Evolutionary conservation across 1,140 invertebrate species (phyloP), one percentile per base, ranked within the genome.

Genomic region (Potamilus streckersoni): DNA sequence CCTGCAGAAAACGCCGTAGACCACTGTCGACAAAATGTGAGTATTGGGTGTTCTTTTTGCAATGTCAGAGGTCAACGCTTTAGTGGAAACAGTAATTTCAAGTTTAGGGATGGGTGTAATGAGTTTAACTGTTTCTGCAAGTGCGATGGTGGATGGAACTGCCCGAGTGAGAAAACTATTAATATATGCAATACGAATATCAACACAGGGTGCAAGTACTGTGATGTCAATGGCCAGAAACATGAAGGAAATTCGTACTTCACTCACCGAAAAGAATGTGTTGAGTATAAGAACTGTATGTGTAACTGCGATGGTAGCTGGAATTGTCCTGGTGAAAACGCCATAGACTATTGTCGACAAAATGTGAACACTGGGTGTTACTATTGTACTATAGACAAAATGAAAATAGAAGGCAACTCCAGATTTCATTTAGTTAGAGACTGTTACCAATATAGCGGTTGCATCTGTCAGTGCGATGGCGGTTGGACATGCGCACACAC

Each of bases 231-330:
- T 60, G 84, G 79, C 13, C 68, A 79, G n/a, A 63, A 70, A 14
- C 68, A 79, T 57, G 58, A 62, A 2, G 82, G 81, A 17, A 81
- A 82, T 63, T 69, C 73, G 1, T 69, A 75, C 56, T 85, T 85
- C 71, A 76, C 73, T 38, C 56, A 81, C n/a, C 71, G 64, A 14
- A 77, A 82, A 56, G 79, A 72, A 4, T 85, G 84, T 62, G 76
- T 71, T 38, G 58, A 79, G 58, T 82, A 82, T 61, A 74, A 73
- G 67, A 71, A 82, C 27, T 85, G 82, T 64, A 56, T 74, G 2
- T 85, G 84, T 38, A 65, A 69, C 12, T 84, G 81, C 20, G 77
- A 85, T 61, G 84, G 84, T 4, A 72, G 76, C 14, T 85, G 82
- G 82, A 69, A 78, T 13, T 85, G 84, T 72, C 79, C 82, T 13